Conservation (phyloP, 35 echinoderm and acorn worm species). For the Anneissia japonica region DNA sequence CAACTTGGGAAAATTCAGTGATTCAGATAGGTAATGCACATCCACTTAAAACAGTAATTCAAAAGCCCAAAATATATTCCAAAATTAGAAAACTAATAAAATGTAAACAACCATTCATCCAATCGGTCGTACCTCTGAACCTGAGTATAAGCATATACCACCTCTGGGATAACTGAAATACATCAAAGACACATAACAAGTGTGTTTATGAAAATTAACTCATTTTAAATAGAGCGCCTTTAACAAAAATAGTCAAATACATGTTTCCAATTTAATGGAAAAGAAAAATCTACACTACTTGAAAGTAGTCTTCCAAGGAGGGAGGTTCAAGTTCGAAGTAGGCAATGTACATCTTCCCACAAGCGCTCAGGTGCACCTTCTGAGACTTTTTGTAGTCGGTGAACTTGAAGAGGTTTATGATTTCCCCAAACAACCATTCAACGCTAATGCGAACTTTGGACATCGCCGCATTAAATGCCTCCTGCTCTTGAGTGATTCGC, state of each 20-base stretch:
- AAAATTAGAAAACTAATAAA: no score
- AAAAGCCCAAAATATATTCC: no score
- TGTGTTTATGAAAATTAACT: background rate
- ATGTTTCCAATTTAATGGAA: background rate
- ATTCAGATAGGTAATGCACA: no score
- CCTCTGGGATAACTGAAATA: background rate
- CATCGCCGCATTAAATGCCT: conserved; percentile 43
- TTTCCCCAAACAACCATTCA: conserved; percentile 49
- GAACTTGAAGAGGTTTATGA: conserved; percentile 30
- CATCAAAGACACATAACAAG: background rate
- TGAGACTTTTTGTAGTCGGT: background rate
- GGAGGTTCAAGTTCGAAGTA: conserved; percentile 4
- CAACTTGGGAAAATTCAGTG: no score
- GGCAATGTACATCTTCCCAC: conserved; percentile 20
- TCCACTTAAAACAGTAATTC: no score
- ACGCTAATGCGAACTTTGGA: conserved; percentile 28
- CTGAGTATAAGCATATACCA: no score
- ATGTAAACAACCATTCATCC: no score
- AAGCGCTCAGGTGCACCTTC: background rate
- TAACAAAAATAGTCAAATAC: background rate
- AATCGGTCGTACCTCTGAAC: no score
- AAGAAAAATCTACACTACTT: background rate
- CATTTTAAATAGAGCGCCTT: background rate
- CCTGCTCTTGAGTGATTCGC: conserved; percentile 32
- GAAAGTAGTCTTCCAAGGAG: conserved; percentile 2